Evolutionary conservation across 2,888 invertebrate species (phyloP), one percentile per base, ranked within the genome.

Genomic region (Coenonympha glycerion): DNA sequence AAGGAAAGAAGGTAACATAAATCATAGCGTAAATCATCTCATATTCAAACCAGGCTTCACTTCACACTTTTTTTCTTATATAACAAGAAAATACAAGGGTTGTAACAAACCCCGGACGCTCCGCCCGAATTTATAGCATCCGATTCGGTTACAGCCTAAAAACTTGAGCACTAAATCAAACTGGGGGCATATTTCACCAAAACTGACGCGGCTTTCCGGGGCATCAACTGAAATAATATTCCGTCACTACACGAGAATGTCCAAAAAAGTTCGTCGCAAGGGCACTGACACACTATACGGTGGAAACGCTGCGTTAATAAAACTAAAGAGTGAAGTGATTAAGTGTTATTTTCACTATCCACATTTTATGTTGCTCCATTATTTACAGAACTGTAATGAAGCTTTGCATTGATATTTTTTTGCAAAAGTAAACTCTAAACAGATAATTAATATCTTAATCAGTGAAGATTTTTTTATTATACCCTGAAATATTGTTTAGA

Each of bases 151-250:
- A 55, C 55, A 53, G 55, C 57, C 55, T 57, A 57, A 57, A 57
- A 58, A 57, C 57, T 54, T 49, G 46, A 51, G 47, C 45, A 46
- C 53, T 59, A 55, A 58, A 58, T 58, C 58, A 55, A 53, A 52
- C 51, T 36, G 47, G 53, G 30, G 41, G 42, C 47, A 53, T 57
- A 57, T 57, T 55, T 59, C 49, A 59, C 49, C 31, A 40, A 55
- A 55, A 45, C 53, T 22, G 57, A 59, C 55, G 28, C 24, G 30
- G 34, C 37, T 37, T 51, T 57, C 51, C 55, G 49, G 47, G 31
- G 52, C 52, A 49, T 56, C 52, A 55, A 55, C 56, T 53, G 53
- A 60, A 60, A 62, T 63, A 62, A 62, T 64, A 64, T 66, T 63
- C 57, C 53, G 61, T 63, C 64, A 62, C 19, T 28, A 22, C 13